Evolutionary conservation across 2,113 vertebrate species (phyloP).

Genomic region (Galemys pyrenaicus): DNA sequence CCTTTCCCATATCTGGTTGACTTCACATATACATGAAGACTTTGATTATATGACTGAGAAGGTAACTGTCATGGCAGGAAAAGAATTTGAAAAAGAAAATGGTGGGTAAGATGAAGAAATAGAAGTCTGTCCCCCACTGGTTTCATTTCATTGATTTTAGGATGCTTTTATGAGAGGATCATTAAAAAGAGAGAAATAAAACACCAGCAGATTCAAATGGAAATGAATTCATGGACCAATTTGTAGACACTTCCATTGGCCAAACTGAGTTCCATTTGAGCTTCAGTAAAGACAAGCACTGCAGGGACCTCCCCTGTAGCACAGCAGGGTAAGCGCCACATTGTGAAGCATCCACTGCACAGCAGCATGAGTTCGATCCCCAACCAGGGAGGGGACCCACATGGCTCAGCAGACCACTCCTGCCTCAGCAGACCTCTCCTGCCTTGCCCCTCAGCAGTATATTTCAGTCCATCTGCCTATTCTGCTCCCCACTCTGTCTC

Average conservation of each 20-base stretch:
- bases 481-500: too few species aligned
- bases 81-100: neutral
- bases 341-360: too few species aligned
- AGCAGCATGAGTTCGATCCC: too few species aligned
- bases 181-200: neutral
- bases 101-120: neutral
- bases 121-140: neutral
- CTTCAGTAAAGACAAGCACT: neutral
- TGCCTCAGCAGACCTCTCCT: too few species aligned
- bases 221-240: neutral
- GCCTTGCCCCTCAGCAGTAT: too few species aligned
- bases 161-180: neutral
- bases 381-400: too few species aligned
- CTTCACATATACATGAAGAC: neutral
- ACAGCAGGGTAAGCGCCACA: too few species aligned
- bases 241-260: neutral
- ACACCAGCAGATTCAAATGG: neutral
- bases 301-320: too few species aligned
- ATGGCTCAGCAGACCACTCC: too few species aligned
- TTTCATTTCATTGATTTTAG: neutral
- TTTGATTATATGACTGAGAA: neutral
- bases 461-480: too few species aligned
- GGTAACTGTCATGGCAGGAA: neutral
- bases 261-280: neutral
- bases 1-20: neutral